These are phyloP conservation scores for Copsychus sechellarum DNA, from an alignment of 2,113 vertebrate species.

Conservation along the genomic window DNA sequence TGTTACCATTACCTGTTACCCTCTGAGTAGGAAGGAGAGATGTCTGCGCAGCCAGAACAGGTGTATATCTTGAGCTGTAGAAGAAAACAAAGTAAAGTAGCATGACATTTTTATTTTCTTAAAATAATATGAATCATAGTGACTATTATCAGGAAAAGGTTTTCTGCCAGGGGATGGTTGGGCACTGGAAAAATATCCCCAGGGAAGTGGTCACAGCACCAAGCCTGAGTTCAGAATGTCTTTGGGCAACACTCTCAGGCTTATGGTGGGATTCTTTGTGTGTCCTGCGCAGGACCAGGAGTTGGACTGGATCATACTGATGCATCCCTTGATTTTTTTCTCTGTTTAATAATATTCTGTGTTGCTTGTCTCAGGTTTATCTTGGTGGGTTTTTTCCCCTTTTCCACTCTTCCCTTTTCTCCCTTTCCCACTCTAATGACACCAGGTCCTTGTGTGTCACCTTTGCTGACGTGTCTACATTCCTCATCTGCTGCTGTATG, in stretches of 20 bases:
- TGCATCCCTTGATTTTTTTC: background rate
- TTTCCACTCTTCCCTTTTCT: background rate
- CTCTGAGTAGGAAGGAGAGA: background rate
- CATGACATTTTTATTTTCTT: background rate
- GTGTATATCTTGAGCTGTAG: background rate
- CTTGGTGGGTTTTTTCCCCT: rapidly evolving
- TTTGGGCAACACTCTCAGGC: background rate
- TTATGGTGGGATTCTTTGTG: background rate
- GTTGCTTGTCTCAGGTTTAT: background rate
- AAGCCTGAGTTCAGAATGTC: background rate
- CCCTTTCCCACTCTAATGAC: background rate
- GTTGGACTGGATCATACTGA: background rate
- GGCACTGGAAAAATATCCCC: background rate
- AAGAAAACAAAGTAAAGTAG: background rate
- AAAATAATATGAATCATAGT: background rate
- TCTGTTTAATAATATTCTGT: background rate
- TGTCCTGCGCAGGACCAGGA: background rate
- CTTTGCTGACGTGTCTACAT: background rate
- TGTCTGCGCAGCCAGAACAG: background rate
- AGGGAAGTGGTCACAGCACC: background rate
- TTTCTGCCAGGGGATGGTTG: background rate
- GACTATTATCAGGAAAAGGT: background rate
- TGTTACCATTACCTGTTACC: background rate
- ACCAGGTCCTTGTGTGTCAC: background rate
- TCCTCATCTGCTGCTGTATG: background rate